Conservation (phyloP, 1,140 invertebrate species). For the Lithobius niger region DNA sequence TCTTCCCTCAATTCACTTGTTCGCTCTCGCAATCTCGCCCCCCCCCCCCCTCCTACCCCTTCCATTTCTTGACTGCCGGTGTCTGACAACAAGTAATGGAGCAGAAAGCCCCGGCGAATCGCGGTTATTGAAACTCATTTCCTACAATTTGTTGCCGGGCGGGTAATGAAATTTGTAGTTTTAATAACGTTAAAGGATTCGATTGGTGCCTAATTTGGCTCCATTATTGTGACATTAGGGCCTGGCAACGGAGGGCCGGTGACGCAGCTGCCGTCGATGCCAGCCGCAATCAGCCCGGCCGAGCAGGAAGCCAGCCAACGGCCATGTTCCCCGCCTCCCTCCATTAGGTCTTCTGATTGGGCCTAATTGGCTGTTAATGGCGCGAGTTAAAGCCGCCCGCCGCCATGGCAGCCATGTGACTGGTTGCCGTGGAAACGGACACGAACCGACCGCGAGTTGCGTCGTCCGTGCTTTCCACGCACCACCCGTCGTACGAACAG, state of each 20-base stretch:
- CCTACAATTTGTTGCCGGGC: slow-evolving; percentile 2
- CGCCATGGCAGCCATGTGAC: not conserved
- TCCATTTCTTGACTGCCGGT: too few relatives aligned
- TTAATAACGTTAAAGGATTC: slow-evolving; percentile 6
- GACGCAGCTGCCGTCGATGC: not conserved
- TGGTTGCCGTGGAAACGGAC: not conserved
- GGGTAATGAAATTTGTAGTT: not conserved
- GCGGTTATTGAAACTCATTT: not conserved
- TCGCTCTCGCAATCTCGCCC: too few relatives aligned
- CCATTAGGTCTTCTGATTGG: slow-evolving; percentile 1
- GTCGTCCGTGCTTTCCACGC: too few relatives aligned
- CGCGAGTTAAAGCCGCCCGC: not conserved
- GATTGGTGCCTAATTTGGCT: not conserved
- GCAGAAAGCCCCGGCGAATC: not conserved
- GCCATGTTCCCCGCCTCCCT: not conserved
- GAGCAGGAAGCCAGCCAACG: not conserved
- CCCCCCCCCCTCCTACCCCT: too few relatives aligned
- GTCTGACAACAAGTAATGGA: not conserved
- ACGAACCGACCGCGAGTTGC: too few relatives aligned
- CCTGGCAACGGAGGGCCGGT: not conserved
- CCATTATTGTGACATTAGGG: slow-evolving; percentile 2
- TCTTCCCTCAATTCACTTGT: too few relatives aligned
- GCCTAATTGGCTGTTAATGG: slow-evolving; percentile 4
- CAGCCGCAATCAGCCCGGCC: not conserved
- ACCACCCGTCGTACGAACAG: too few relatives aligned